Conservation (phyloP, 2,113 vertebrate genomes). For the Spea multiplicata region DNA sequence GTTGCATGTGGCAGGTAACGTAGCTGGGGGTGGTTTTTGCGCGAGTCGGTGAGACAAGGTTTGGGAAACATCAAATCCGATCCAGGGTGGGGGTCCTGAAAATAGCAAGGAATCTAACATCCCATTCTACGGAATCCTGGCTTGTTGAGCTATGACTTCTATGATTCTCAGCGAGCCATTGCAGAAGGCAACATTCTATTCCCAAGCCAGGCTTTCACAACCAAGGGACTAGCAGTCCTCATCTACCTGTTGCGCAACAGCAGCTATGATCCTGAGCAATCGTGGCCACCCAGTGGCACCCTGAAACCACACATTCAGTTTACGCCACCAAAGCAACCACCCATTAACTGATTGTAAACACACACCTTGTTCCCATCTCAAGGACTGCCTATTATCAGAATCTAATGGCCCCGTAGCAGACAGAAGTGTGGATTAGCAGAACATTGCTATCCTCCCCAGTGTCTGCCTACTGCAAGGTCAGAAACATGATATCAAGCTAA, state of each 20-base stretch:
- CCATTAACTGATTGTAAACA: background rate
- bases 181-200: no score
- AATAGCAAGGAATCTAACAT: background rate
- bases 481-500: background rate
- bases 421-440: background rate
- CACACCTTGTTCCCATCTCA: background rate
- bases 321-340: no score
- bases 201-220: no score
- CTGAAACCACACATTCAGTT: no score
- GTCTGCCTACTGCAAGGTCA: background rate
- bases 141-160: no score
- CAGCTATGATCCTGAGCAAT: no score
- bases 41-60: background rate
- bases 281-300: no score
- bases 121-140: background rate
- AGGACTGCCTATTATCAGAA: background rate
- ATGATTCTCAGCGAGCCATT: no score
- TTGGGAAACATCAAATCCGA: background rate
- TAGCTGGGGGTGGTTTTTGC: constrained; percentile 47
- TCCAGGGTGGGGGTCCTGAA: constrained; percentile 20
- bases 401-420: background rate
- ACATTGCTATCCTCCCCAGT: no score
- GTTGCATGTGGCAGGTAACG: constrained; percentile 55
- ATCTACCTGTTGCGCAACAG: no score
- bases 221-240: no score